These are phyloP conservation scores for rat (Rattus norvegicus) DNA, from an alignment of 2,113 vertebrate species.

Conservation along the genomic window DNA sequence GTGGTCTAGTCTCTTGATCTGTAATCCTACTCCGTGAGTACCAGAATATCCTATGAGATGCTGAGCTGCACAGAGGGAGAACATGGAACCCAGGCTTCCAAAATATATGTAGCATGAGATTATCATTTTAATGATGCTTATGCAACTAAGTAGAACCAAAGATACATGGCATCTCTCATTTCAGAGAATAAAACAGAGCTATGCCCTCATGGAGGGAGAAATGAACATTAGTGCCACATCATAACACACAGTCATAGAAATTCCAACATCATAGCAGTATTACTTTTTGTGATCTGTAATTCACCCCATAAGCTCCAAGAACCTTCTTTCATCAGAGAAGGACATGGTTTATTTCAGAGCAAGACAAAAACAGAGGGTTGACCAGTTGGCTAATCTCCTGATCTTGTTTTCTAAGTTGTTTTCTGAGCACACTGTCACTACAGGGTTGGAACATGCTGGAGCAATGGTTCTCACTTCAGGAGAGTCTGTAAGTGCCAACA, in stretches of 20 bases:
- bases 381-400: rapidly evolving
- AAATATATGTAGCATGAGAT: background rate
- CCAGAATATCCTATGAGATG: background rate
- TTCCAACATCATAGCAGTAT: rapidly evolving
- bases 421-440: background rate
- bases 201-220: background rate
- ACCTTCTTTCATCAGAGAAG: background rate
- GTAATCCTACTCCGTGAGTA: background rate
- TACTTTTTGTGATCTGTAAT: background rate
- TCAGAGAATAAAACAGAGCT: background rate
- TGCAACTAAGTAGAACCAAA: background rate
- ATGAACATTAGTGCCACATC: background rate
- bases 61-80: background rate
- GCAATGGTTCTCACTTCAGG: background rate
- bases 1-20: background rate
- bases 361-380: background rate
- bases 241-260: background rate
- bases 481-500: background rate
- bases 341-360: background rate
- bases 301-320: background rate
- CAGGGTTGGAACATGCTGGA: background rate
- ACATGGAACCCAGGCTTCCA: background rate
- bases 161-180: background rate
- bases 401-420: background rate
- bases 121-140: background rate